Base-by-base conservation (phyloP, 2,113 vertebrate species). In the Dipodomys spectabilis region DNA sequence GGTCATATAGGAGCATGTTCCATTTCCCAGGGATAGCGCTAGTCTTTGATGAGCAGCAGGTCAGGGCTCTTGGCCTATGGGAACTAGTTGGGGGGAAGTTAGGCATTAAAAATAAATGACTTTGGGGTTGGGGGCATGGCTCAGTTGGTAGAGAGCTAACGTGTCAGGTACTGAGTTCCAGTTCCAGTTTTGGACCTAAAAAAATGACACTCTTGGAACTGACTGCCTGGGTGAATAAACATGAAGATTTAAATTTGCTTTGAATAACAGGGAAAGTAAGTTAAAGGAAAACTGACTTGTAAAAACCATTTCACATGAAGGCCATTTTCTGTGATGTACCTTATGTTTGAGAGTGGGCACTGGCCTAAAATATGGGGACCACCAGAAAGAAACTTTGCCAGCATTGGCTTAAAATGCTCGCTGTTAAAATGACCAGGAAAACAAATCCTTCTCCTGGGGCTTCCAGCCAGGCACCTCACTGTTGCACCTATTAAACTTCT, bases 391-490 rank as follows among this genome's bases (percentile, higher is more conserved):
- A 77, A 45, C 6, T 27, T 68, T 64, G 25, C 45, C 83, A 84
- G 77, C 82, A 86, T 73, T 35, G 22, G 45, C 49, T 65, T 27
- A 83, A 75, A 82, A 32, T 39, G 57, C 45, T 84, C 65, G 44
- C 77, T 60, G 87, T 85, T 91, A 68, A 86, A 80, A 86, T 92
- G 92, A 83, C 80, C 68, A 88, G 82, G 83, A n/a, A 91, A 94
- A 92, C 49, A 82, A 86, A 87, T 93, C 77, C 68, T 89, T 49
- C 92, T 91, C 84, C n/a, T 64, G 87, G 32, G 90, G 45, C 32
- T 91, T 77, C 81, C 28, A 83, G 77, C 73, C 64, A 81, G 81
- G 81, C 57, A 62, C 22, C 23, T 71, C 67, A 27, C 73, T 30
- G 22, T 68, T 73, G 94, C 81, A 80, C 86, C 82, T 88, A 30